phyloP scores from a whole-genome alignment of 1,140 invertebrate genomes.

The Argopecten irradians region DNA sequence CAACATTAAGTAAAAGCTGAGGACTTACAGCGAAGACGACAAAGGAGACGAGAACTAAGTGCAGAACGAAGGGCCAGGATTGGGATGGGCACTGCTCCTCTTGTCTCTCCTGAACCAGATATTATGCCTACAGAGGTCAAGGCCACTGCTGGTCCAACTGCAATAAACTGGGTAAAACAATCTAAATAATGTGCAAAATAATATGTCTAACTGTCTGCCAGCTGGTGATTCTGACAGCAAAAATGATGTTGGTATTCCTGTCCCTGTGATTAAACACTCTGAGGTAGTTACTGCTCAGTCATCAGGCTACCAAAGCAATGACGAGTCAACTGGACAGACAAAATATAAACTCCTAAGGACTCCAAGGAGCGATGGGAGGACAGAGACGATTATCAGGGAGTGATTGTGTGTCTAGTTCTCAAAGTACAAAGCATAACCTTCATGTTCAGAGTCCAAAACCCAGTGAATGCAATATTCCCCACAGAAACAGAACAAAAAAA shows the following conservation, averaged over 20 bases:
- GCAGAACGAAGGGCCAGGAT: not conserved
- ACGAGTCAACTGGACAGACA: not conserved
- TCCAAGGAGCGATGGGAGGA: not conserved
- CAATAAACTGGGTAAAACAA: not conserved
- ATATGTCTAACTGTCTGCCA: not conserved
- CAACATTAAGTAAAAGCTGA: not conserved
- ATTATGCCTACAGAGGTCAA: not conserved
- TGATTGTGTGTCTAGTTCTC: not conserved
- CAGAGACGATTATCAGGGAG: not conserved
- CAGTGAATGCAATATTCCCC: not conserved
- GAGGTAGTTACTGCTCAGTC: not conserved
- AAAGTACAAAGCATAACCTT: not conserved
- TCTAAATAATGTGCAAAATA: not conserved
- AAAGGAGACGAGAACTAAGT: not conserved
- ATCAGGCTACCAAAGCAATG: not conserved
- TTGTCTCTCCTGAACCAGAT: not conserved
- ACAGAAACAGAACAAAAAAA: not conserved
- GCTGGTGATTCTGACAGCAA: not conserved
- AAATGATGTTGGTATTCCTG: not conserved
- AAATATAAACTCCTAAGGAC: not conserved
- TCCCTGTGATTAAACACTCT: slow-evolving; percentile 3
- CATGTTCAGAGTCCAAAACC: not conserved
- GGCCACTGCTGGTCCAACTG: not conserved
- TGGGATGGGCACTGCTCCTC: not conserved
- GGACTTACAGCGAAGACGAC: not conserved